These are phyloP conservation scores for Sycophaga agraensis DNA, from an alignment of 1,140 invertebrate genomes.

Conservation along the genomic window DNA sequence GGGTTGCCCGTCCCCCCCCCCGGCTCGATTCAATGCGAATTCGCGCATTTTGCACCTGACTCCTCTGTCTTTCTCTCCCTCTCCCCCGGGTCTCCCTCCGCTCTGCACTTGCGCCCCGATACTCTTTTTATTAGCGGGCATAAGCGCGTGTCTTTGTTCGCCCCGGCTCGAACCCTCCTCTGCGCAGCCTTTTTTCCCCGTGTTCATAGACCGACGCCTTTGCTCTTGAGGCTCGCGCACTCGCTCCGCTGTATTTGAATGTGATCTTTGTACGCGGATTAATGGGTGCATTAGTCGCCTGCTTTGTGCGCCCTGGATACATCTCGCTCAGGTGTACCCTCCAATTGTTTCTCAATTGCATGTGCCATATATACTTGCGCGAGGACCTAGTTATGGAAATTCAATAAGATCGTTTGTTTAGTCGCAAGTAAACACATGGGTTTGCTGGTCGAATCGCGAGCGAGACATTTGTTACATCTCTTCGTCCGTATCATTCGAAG, in stretches of 20 bases:
- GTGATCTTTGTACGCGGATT: constrained; percentile 14
- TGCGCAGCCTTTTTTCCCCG: background rate
- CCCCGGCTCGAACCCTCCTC: background rate
- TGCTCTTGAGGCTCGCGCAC: background rate
- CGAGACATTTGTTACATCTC: too few species aligned
- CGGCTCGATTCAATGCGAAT: constrained; percentile 24
- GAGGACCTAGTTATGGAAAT: too few species aligned
- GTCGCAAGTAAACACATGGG: too few species aligned
- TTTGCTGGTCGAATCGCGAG: too few species aligned
- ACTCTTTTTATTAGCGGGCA: constrained; percentile 14
- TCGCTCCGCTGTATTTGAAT: background rate
- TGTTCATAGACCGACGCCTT: constrained; percentile 21
- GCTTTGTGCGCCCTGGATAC: background rate
- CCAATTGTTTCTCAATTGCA: background rate
- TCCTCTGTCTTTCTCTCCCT: constrained; percentile 17
- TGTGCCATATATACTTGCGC: too few species aligned
- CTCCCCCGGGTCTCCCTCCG: too few species aligned
- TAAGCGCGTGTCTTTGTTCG: constrained; percentile 16
- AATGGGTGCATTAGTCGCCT: constrained; percentile 3
- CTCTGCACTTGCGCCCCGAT: constrained; percentile 18
- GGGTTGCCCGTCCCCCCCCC: too few species aligned
- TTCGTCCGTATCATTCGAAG: too few species aligned
- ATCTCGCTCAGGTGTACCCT: background rate
- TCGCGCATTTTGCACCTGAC: constrained; percentile 24
- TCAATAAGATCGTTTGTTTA: too few species aligned